Conservation (phyloP, 2,888 invertebrate genomes). For the Trachelus iudaicus region DNA sequence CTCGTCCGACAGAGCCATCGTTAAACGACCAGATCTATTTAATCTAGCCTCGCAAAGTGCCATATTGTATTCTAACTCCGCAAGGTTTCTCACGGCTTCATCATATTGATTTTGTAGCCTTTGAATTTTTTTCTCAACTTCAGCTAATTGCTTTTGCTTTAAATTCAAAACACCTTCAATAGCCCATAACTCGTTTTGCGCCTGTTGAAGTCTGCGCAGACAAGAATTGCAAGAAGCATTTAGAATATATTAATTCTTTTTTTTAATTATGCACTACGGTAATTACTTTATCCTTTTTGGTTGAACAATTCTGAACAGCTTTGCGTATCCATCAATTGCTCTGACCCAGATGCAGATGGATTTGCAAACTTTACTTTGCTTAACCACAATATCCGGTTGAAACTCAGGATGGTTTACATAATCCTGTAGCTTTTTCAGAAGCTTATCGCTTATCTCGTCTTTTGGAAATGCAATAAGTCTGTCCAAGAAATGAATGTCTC, state of each 20-base stretch:
- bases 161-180: slow-evolving; percentile 81
- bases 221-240: not conserved
- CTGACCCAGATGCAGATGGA: slow-evolving; percentile 94
- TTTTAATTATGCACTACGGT: not conserved
- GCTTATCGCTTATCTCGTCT: slow-evolving; percentile 83
- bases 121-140: slow-evolving; percentile 79
- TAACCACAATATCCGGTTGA: slow-evolving; percentile 83
- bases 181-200: slow-evolving; percentile 79
- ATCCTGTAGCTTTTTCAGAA: slow-evolving; percentile 81
- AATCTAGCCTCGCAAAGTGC: slow-evolving; percentile 82
- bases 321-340: slow-evolving; percentile 90
- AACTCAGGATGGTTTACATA: slow-evolving; percentile 91
- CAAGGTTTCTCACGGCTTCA: slow-evolving; percentile 79
- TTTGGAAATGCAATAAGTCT: slow-evolving; percentile 87
- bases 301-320: slow-evolving; percentile 87
- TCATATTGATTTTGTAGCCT: slow-evolving; percentile 74
- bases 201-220: slow-evolving; percentile 59
- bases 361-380: slow-evolving; percentile 87
- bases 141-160: slow-evolving; percentile 85
- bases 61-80: slow-evolving; percentile 79
- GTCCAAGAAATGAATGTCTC: slow-evolving; percentile 86
- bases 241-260: too few species aligned
- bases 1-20: slow-evolving; percentile 88
- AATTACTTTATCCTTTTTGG: slow-evolving; percentile 83
- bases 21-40: slow-evolving; percentile 84